phyloP scores from a whole-genome alignment of 2,888 invertebrate genomes.

The Phaedon cochleariae region DNA sequence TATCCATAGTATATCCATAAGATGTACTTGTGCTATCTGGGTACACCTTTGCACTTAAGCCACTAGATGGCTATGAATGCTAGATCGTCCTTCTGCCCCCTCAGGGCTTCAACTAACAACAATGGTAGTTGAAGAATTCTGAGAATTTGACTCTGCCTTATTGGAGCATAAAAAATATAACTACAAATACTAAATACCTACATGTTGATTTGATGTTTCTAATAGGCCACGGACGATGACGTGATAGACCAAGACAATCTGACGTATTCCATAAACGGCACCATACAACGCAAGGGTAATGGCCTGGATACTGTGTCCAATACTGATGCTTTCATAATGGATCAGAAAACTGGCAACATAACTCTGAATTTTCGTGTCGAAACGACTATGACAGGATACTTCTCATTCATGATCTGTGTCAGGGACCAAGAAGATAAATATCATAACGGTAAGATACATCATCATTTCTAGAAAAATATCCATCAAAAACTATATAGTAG shows the following conservation, averaged over 20 bases:
- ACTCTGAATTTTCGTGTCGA: slow-evolving; percentile 65
- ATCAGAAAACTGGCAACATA: slow-evolving; percentile 59
- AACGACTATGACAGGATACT: slow-evolving; percentile 69
- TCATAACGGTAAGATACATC: slow-evolving; percentile 36
- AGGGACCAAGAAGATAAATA: slow-evolving; percentile 58
- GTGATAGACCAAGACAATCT: slow-evolving; percentile 45
- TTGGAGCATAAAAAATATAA: too few relatives aligned
- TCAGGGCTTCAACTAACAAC: too few relatives aligned
- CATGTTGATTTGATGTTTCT: too few relatives aligned
- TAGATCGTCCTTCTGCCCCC: too few relatives aligned
- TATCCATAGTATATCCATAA: too few relatives aligned
- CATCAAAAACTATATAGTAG: slow-evolving; percentile 1
- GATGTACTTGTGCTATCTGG: too few relatives aligned
- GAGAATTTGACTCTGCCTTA: too few relatives aligned
- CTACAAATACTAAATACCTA: too few relatives aligned
- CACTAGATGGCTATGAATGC: too few relatives aligned
- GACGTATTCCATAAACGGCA: slow-evolving; percentile 44
- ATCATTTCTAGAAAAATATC: slow-evolving; percentile 50
- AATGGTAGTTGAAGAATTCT: too few relatives aligned
- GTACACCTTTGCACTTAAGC: too few relatives aligned
- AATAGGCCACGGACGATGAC: slow-evolving; percentile 67
- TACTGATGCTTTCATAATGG: slow-evolving; percentile 47
- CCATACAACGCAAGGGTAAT: slow-evolving; percentile 29
- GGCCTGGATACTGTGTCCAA: slow-evolving; percentile 49
- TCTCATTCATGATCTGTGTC: slow-evolving; percentile 67